Evolutionary conservation across 1,140 invertebrate species (phyloP).

Genomic region (Hormaphis cornu): DNA sequence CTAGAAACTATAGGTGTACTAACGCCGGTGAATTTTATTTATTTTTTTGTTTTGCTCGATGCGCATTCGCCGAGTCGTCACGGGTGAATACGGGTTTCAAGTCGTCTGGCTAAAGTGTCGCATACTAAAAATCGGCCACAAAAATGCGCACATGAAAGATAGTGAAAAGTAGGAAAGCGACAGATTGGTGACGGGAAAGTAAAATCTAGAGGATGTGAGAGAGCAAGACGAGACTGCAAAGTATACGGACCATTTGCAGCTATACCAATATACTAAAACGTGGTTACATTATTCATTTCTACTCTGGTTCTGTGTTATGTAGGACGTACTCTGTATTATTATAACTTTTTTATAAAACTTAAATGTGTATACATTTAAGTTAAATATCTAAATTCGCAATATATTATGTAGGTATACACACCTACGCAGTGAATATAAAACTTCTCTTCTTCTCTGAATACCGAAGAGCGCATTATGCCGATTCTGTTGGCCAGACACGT

Average conservation of each 20-base stretch:
- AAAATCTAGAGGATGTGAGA: neutral
- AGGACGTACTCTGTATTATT: no score
- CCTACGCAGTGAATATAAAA: neutral
- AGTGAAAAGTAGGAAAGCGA: neutral
- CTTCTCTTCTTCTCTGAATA: neutral
- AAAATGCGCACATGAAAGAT: neutral
- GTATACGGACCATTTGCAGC: conserved; percentile 7
- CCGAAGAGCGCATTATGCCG: conserved; percentile 9
- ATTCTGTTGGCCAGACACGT: conserved; percentile 16
- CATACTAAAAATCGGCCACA: neutral
- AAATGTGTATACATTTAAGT: no score
- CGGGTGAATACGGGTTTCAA: neutral
- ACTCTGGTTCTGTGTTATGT: no score
- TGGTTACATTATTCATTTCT: no score
- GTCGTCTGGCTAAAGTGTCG: neutral
- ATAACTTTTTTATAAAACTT: no score
- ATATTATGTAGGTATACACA: no score
- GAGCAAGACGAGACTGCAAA: neutral
- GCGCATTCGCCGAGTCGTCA: neutral
- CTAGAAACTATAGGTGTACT: no score
- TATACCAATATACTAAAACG: conserved; percentile 6
- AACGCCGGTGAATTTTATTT: neutral
- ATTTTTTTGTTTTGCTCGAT: neutral
- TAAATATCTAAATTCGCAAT: no score
- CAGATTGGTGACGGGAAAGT: no score